Evolutionary conservation across 1,140 invertebrate genomes (phyloP).

Genomic region (Melipona quadrifasciata): DNA sequence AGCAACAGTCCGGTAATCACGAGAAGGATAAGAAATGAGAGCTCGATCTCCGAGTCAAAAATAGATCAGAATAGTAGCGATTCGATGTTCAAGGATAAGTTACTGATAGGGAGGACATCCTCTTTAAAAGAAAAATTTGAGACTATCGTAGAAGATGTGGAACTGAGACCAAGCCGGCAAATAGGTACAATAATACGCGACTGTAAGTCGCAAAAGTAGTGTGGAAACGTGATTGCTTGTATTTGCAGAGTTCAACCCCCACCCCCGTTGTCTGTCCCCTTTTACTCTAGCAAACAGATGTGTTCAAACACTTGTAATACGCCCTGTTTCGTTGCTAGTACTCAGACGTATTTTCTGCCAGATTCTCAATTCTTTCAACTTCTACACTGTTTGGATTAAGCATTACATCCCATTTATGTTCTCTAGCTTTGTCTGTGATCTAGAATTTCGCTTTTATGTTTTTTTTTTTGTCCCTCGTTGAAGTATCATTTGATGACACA

Average conservation of each 20-base stretch:
- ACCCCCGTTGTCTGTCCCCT: slow-evolving; percentile 55
- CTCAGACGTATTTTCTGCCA: slow-evolving; percentile 24
- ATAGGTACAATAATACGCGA: slow-evolving; percentile 55
- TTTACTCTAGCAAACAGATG: slow-evolving; percentile 30
- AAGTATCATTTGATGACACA: background rate
- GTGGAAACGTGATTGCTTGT: slow-evolving; percentile 61
- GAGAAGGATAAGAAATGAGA: background rate
- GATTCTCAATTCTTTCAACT: slow-evolving; percentile 1
- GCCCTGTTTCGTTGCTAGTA: slow-evolving; percentile 39
- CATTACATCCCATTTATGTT: slow-evolving; percentile 39
- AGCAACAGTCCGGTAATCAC: background rate
- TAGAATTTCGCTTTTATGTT: slow-evolving; percentile 50
- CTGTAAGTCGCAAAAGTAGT: slow-evolving; percentile 70
- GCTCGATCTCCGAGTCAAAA: background rate
- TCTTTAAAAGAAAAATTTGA: slow-evolving; percentile 74
- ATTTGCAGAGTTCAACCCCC: slow-evolving; percentile 37
- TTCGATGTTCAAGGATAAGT: slow-evolving; percentile 34
- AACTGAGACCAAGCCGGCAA: slow-evolving; percentile 56
- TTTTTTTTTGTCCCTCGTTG: slow-evolving; percentile 3
- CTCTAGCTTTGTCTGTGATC: slow-evolving; percentile 23
- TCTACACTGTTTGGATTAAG: slow-evolving; percentile 34
- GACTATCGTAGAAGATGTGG: slow-evolving; percentile 69
- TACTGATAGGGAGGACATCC: slow-evolving; percentile 60
- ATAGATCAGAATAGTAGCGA: background rate
- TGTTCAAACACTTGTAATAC: slow-evolving; percentile 9